Evolutionary conservation across 1,140 invertebrate genomes (phyloP).

Genomic region (Frieseomelitta varia): DNA sequence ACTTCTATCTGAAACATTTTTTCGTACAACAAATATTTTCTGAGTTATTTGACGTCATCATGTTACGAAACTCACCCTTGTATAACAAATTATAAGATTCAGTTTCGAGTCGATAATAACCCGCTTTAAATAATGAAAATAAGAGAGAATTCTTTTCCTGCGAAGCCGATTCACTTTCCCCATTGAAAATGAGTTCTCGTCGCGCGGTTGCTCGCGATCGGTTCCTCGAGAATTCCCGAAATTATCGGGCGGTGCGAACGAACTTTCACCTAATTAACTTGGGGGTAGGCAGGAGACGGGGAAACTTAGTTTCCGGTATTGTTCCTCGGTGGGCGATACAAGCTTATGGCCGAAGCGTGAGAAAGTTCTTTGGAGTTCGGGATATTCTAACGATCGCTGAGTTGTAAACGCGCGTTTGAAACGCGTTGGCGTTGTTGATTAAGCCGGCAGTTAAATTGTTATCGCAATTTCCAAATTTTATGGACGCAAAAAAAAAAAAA

Average conservation of each 20-base stretch:
- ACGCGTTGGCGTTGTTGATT: not conserved
- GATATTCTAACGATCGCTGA: not conserved
- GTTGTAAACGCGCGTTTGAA: not conserved
- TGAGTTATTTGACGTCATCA: too few relatives aligned
- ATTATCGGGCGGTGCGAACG: not conserved
- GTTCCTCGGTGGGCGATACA: not conserved
- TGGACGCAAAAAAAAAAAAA: not conserved
- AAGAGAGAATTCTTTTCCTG: not conserved
- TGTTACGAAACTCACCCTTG: too few relatives aligned
- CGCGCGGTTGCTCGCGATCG: not conserved
- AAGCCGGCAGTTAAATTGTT: not conserved
- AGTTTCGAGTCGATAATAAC: too few relatives aligned
- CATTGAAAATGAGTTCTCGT: not conserved
- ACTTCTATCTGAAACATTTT: too few relatives aligned
- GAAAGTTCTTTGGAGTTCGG: not conserved
- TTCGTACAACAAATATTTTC: too few relatives aligned
- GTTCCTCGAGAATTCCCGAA: not conserved
- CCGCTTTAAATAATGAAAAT: too few relatives aligned
- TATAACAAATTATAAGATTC: too few relatives aligned
- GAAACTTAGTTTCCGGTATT: not conserved
- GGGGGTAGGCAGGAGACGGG: not conserved
- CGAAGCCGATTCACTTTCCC: not conserved
- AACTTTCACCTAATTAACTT: not conserved
- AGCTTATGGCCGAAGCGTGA: not conserved
- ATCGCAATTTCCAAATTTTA: too few relatives aligned